phyloP scores from a whole-genome alignment of 2,113 vertebrate species.

The Pogonocichla stellata region DNA sequence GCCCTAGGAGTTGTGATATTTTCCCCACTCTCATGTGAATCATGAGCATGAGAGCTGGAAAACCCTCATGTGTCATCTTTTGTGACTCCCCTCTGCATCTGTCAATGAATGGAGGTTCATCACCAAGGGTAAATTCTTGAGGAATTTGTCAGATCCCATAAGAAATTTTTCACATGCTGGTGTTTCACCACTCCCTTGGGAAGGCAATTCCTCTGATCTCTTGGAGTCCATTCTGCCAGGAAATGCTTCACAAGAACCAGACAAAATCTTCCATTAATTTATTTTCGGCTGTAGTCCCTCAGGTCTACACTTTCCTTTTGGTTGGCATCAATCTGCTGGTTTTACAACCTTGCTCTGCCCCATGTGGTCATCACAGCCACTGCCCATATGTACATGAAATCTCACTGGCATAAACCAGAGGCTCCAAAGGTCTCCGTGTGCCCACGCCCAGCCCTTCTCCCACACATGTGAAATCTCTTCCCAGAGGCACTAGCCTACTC shows the following conservation, averaged over 20 bases:
- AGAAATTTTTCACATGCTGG: not conserved
- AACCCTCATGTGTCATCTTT: conserved; percentile 27
- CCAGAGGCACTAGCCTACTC: conserved; percentile 14
- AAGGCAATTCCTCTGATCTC: not conserved
- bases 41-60: conserved; percentile 17
- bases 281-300: not conserved
- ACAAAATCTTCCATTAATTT: not conserved
- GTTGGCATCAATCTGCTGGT: not conserved
- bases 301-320: not conserved
- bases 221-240: not conserved
- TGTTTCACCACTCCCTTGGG: not conserved
- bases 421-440: not conserved
- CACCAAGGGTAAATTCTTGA: not conserved
- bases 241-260: not conserved
- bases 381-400: not conserved
- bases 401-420: not conserved
- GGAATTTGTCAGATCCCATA: not conserved
- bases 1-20: conserved; percentile 14
- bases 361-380: not conserved
- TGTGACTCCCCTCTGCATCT: not conserved
- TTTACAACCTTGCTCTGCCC: not conserved
- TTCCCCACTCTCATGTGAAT: conserved; percentile 38
- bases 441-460: not conserved
- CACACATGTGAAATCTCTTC: conserved; percentile 20
- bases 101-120: not conserved